These are phyloP conservation scores for Drosophila nasuta DNA, from an alignment of 1,140 invertebrate genomes.

Conservation along the genomic window DNA sequence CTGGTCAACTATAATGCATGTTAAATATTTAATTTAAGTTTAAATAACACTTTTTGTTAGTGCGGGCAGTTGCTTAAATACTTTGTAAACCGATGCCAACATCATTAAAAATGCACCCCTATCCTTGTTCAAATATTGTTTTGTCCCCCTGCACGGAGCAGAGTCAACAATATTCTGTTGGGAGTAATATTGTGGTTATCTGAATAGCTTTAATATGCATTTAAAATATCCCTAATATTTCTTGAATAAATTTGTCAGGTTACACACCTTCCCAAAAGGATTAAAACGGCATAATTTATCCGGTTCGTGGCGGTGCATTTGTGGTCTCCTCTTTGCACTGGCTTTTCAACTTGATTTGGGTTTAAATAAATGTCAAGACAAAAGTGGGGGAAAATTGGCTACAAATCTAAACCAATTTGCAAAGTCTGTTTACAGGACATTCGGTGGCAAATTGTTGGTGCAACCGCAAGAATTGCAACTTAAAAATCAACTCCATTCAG, in stretches of 20 bases:
- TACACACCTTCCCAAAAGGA: background rate
- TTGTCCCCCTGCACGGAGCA: background rate
- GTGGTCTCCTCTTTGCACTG: background rate
- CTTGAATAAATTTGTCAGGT: background rate
- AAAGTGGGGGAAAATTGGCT: slow-evolving; percentile 30
- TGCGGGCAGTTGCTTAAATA: slow-evolving; percentile 36
- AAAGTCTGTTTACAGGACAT: slow-evolving; percentile 25
- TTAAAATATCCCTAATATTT: background rate
- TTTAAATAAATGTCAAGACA: background rate
- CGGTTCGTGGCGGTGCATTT: background rate
- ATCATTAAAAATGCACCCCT: slow-evolving; percentile 51
- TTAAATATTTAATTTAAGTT: slow-evolving; percentile 55
- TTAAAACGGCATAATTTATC: background rate
- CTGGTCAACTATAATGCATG: slow-evolving; percentile 43
- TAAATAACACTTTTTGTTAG: slow-evolving; percentile 42
- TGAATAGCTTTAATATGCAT: background rate
- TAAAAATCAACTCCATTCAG: slow-evolving; percentile 54
- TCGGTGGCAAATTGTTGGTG: slow-evolving; percentile 26
- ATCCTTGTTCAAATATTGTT: slow-evolving; percentile 4
- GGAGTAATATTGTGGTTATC: background rate
- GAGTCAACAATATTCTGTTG: background rate
- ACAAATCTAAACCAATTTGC: slow-evolving; percentile 46
- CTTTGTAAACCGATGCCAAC: slow-evolving; percentile 20
- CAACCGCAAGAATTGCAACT: slow-evolving; percentile 48
- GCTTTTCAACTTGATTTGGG: background rate